These are phyloP conservation scores for Macaria notata DNA, from an alignment of 2,888 invertebrate genomes.

Conservation along the genomic window DNA sequence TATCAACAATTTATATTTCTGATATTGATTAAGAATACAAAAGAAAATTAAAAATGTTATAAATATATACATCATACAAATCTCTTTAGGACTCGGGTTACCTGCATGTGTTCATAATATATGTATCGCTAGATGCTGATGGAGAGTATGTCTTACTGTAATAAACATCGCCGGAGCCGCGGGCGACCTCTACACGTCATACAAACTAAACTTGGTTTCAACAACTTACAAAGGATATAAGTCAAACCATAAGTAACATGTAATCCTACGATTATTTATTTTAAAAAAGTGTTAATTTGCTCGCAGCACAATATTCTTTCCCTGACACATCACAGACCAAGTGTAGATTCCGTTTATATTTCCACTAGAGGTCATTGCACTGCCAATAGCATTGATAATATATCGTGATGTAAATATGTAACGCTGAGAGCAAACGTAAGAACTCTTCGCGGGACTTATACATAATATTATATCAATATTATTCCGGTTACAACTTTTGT, in stretches of 20 bases:
- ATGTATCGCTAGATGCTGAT: conserved; percentile 48
- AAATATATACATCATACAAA: conserved; percentile 50
- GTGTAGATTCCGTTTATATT: conserved; percentile 56
- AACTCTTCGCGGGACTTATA: no score
- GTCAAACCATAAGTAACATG: conserved; percentile 77
- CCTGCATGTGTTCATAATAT: conserved; percentile 44
- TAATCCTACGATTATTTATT: conserved; percentile 74
- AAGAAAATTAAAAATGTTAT: conserved; percentile 55
- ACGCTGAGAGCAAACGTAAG: no score
- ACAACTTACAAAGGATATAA: conserved; percentile 76
- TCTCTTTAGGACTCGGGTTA: conserved; percentile 54
- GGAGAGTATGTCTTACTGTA: conserved; percentile 41
- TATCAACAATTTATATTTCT: conserved; percentile 68
- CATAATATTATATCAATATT: no score
- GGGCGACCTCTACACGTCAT: conserved; percentile 73
- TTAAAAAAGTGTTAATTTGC: conserved; percentile 79
- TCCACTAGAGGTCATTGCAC: neutral
- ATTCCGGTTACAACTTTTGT: no score
- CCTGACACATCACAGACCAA: conserved; percentile 77
- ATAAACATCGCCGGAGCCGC: conserved; percentile 65
- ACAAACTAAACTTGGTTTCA: conserved; percentile 73
- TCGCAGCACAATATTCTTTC: conserved; percentile 77
- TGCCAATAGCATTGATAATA: no score
- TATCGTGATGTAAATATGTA: no score
- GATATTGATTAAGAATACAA: conserved; percentile 64